Conservation (phyloP, 2,888 invertebrate species). For the Brenthis hecate region DNA sequence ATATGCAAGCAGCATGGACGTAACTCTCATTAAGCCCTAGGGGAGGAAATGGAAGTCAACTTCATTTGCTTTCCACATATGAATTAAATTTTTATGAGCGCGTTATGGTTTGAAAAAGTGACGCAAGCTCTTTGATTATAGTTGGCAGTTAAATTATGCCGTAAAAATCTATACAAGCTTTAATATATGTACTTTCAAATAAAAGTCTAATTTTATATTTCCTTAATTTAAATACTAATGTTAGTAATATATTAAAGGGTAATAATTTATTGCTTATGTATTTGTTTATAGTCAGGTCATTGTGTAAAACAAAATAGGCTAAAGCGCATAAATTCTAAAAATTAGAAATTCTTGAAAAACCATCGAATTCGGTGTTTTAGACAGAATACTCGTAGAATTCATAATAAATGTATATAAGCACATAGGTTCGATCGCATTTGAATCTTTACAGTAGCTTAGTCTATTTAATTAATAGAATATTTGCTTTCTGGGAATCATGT, state of each 20-base stretch:
- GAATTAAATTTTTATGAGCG: slow-evolving; percentile 32
- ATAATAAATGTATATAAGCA: too few relatives aligned
- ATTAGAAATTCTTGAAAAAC: too few relatives aligned
- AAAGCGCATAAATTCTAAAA: too few relatives aligned
- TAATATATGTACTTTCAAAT: slow-evolving; percentile 6
- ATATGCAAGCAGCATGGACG: slow-evolving; percentile 53
- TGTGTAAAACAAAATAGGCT: background rate
- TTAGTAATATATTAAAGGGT: background rate
- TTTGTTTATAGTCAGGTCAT: background rate
- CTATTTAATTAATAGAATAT: too few relatives aligned
- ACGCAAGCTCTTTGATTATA: slow-evolving; percentile 22
- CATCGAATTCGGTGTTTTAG: too few relatives aligned
- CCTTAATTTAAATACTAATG: slow-evolving; percentile 3
- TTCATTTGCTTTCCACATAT: slow-evolving; percentile 35
- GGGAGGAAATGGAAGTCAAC: slow-evolving; percentile 42
- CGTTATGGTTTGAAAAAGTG: slow-evolving; percentile 18
- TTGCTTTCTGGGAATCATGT: too few relatives aligned
- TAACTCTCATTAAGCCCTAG: slow-evolving; percentile 61
- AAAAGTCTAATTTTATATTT: slow-evolving; percentile 8
- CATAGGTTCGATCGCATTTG: too few relatives aligned
- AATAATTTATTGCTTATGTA: background rate
- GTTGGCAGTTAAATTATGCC: slow-evolving; percentile 14
- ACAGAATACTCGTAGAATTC: too few relatives aligned
- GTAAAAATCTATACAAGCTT: slow-evolving; percentile 11
- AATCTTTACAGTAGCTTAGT: too few relatives aligned